Base-by-base conservation (phyloP, 2,888 invertebrate species). In the Pristionchus japonicus region DNA sequence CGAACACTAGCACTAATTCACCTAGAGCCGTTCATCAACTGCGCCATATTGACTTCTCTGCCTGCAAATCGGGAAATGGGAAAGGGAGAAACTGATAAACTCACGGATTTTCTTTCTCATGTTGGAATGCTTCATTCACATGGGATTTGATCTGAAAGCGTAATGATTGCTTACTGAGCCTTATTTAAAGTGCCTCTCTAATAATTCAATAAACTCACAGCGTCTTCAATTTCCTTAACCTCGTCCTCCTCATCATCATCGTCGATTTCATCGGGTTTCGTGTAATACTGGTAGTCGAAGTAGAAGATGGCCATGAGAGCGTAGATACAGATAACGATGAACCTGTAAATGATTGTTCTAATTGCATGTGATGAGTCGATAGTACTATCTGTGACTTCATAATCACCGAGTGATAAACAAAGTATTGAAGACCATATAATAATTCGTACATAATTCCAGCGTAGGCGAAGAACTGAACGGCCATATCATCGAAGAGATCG, bases 241-340 rank as follows among this genome's bases (percentile, higher is more conserved):
- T 88, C 88, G 47, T 64, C 85, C 9, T 52, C 70, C 17, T 64
- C 87, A 17, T 88, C 83, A 7, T 86, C 89, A 9, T 83, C 77
- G 2, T 91, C 90, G 15, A 92, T 91, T 15, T 92, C 91, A n/a
- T 90, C 90, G n/a, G 88, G 90, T 27, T 89, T 88, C 20, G 92
- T 92, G 87, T 92, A 93, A 83, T 92, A 92, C 52, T 91, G 90
- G 86, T 93, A 93, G 52, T 91, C 92, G 88, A 96, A 96, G 95
- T 98, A 98, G 90, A 96, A 96, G 94, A 96, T 96, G 0, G 97
- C 96, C 96, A 98, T 96, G 9, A 96, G 94, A 40, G 96, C 96
- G 94, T 98, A 98, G 52, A 98, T 95, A 0, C 97, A 89, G 96
- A 98, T 97, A 92, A 97, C 97, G 1, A 96, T 94, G 52, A 96